Percentiles rank a stretch among this genome's conserved stretches.
Evolutionary conservation across 2,888 invertebrate genomes (phyloP).

Genomic region (Dynastes maya): DNA sequence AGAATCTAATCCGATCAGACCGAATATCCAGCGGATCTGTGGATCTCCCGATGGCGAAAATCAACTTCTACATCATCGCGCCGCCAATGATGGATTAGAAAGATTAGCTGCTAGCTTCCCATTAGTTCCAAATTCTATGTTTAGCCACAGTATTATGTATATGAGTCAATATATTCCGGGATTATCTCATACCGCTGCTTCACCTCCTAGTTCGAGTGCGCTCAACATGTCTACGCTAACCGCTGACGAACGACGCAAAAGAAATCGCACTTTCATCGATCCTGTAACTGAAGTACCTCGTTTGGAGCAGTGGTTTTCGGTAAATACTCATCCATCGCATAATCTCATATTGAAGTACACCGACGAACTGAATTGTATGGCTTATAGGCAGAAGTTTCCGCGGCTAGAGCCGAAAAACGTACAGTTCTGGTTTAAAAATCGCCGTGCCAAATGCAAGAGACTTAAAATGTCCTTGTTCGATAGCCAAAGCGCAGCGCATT

Average conservation of each 20-base stretch:
- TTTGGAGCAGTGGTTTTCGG: slow-evolving; percentile 95
- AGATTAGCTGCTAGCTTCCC: slow-evolving; percentile 77
- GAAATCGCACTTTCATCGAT: slow-evolving; percentile 99
- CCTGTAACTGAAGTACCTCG: slow-evolving; percentile 98
- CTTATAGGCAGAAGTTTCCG: slow-evolving; percentile 98
- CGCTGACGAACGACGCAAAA: slow-evolving; percentile 91
- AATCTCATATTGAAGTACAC: slow-evolving; percentile 98
- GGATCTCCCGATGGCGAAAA: slow-evolving; percentile 65
- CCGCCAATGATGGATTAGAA: slow-evolving; percentile 67
- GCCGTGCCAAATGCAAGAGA: slow-evolving; percentile 98
- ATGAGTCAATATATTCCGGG: slow-evolving; percentile 90
- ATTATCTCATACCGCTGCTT: slow-evolving; percentile 71
- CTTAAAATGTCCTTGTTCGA: slow-evolving; percentile 93
- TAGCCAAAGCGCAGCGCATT: slow-evolving; percentile 78
- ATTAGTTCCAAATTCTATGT: slow-evolving; percentile 90
- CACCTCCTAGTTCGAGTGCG: slow-evolving; percentile 76
- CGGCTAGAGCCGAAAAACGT: slow-evolving; percentile 99
- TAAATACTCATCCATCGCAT: slow-evolving; percentile 99
- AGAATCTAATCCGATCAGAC: slow-evolving; percentile 53
- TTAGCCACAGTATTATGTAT: slow-evolving; percentile 92
- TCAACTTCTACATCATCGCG: slow-evolving; percentile 62
- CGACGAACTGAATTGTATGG: slow-evolving; percentile 96
- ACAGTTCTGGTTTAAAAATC: slow-evolving; percentile 99
- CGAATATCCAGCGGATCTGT: slow-evolving; percentile 62
- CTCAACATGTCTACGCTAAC: slow-evolving; percentile 75